Evolutionary conservation across 1,140 invertebrate genomes (phyloP).

Genomic region (Bombus breviceps): DNA sequence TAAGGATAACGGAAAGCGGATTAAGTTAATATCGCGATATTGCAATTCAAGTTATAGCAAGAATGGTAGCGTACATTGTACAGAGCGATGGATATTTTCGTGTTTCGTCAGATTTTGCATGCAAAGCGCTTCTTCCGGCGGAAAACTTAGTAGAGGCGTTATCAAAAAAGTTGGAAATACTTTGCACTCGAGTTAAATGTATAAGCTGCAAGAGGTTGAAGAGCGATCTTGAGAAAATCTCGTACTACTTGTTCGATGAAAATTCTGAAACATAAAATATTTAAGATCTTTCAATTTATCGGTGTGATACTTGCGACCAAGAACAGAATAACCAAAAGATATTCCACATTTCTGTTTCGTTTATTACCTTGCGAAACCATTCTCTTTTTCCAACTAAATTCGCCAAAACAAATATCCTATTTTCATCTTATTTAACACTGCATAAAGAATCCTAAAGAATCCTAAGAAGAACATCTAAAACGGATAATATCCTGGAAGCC

Average conservation of each 20-base stretch:
- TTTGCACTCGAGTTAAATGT: constrained; percentile 5
- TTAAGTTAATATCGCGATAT: not conserved
- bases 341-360: not conserved
- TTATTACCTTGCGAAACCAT: not conserved
- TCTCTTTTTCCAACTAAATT: not conserved
- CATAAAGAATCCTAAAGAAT: not conserved
- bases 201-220: not conserved
- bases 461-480: too few relatives aligned
- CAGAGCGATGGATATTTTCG: not conserved
- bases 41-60: not conserved
- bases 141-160: not conserved
- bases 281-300: too few relatives aligned
- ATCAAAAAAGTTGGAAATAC: constrained; percentile 3
- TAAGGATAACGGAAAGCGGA: not conserved
- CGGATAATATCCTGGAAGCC: not conserved
- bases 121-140: not conserved
- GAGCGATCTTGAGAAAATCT: not conserved
- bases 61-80: not conserved
- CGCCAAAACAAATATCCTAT: not conserved
- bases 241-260: not conserved
- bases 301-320: too few relatives aligned
- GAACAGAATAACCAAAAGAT: too few relatives aligned
- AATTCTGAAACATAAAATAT: not conserved
- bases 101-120: not conserved
- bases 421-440: not conserved